These are phyloP conservation scores for Agelaius tricolor DNA, from an alignment of 2,113 vertebrate genomes.

Conservation along the genomic window DNA sequence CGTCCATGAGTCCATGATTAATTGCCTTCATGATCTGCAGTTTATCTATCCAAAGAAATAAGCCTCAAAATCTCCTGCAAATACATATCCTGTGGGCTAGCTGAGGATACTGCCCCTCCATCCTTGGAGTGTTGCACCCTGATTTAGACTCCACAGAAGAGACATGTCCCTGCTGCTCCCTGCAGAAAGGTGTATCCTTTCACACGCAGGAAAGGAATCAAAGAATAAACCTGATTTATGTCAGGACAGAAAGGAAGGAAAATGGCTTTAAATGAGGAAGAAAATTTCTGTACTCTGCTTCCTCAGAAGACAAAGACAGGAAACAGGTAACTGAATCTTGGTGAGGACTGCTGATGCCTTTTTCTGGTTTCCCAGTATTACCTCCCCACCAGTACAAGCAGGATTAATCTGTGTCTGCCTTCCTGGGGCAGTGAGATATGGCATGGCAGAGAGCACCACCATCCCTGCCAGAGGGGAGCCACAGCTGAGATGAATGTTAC, in stretches of 20 bases:
- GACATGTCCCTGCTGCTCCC: background rate
- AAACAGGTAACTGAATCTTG: background rate
- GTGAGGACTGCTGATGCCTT: background rate
- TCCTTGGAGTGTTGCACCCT: background rate
- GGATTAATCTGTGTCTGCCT: background rate
- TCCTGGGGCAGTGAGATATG: background rate
- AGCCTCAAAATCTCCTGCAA: conserved; percentile 34
- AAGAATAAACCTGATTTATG: conserved; percentile 9
- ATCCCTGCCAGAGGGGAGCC: background rate
- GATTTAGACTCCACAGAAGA: background rate
- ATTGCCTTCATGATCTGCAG: conserved; percentile 45
- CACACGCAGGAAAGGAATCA: background rate
- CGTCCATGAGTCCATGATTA: conserved; percentile 29
- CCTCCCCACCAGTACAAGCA: background rate
- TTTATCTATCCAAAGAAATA: conserved; percentile 53
- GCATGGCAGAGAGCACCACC: background rate
- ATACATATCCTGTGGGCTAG: background rate
- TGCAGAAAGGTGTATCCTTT: background rate
- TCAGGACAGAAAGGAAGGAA: background rate
- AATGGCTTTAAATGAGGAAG: background rate
- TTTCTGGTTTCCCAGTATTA: background rate
- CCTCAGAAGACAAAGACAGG: background rate
- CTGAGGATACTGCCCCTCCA: background rate
- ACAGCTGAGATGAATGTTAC: background rate
- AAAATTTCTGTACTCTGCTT: background rate